Base-by-base conservation (phyloP, 2,888 invertebrate genomes). In the Pantelozetes paolii region DNA sequence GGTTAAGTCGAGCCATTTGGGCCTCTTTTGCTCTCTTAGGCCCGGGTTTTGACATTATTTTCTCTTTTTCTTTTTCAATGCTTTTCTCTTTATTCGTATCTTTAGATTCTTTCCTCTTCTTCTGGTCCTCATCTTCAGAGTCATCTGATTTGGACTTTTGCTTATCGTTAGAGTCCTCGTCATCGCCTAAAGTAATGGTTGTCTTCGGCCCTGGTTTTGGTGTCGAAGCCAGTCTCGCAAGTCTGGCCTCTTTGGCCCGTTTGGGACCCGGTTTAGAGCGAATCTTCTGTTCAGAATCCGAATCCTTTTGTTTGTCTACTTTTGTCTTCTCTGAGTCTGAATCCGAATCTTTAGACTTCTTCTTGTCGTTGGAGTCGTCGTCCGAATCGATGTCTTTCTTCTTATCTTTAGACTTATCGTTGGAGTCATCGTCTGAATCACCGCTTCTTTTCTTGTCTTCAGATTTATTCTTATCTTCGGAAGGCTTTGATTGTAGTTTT, bases 11-110 rank as follows among this genome's bases (percentile, higher is more conserved):
- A 26, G 11, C 57, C 20, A 59, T 9, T 59, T 20, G 20, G 9
- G 57, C 57, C 57, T 59, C 57, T 59, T 59, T 59, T 59, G 57
- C 57, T 8, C 57, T 23, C 20, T 59, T 59, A 9, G 57, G 57
- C 8, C 57, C 57, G 8, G 57, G 57, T 26, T 26, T 59, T 20
- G 57, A 59, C 8, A 59, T 5, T 59, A 26, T 26, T 15, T 26
- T 59, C 15, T 28, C 20, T 26, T 5, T 23, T 28, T 26, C 26
- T 26, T 59, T 20, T 18, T 50, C 40, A 40, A 40, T 40, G 13
- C 5, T 50, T n/a, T 50, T 50, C 9, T 13, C 20, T n/a, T 13
- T 50, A n/a, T n/a, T n/a, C n/a, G n/a, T n/a, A n/a, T n/a, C n/a
- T n/a, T 50, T 18, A 5, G 15, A 50, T n/a, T 50, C 20, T 50